These are phyloP conservation scores for Drosophila ercepeae DNA, from an alignment of 1,140 invertebrate species.

Conservation along the genomic window DNA sequence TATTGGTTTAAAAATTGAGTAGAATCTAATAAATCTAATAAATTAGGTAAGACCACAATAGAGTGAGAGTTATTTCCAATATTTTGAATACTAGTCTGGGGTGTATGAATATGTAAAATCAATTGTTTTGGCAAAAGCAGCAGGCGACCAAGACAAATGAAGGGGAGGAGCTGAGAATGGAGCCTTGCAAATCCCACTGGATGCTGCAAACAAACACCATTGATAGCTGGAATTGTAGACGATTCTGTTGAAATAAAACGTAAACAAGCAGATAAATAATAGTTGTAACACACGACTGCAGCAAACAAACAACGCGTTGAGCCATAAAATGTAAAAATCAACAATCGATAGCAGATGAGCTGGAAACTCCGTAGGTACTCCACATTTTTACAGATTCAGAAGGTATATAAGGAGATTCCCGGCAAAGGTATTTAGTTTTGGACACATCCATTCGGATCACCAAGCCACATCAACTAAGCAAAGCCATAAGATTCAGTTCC, in stretches of 20 bases:
- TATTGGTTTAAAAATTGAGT: background rate
- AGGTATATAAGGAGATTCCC: background rate
- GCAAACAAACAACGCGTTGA: slow-evolving; percentile 24
- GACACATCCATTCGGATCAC: background rate
- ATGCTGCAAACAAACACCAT: slow-evolving; percentile 5
- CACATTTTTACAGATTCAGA: background rate
- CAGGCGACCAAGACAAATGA: background rate
- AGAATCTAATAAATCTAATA: background rate
- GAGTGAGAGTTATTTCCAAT: background rate
- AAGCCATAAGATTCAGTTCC: background rate
- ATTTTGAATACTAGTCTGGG: background rate
- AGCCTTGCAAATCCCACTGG: background rate
- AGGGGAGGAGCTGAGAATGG: background rate
- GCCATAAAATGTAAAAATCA: slow-evolving; percentile 27
- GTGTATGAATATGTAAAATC: background rate
- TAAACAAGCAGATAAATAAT: slow-evolving; percentile 44
- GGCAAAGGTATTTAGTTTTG: background rate
- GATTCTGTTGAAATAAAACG: slow-evolving; percentile 40
- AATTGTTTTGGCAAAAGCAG: slow-evolving; percentile 11
- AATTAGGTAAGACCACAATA: background rate
- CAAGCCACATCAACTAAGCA: slow-evolving; percentile 9
- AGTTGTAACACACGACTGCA: slow-evolving; percentile 32
- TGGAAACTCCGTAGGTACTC: slow-evolving; percentile 12
- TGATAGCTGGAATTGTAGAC: slow-evolving; percentile 21
- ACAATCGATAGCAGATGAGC: slow-evolving; percentile 31